A percentile compares a stretch with the other conserved stretches of the same genome.
These are phyloP conservation scores for Arenaria interpres DNA, from an alignment of 2,113 vertebrate genomes.

Conservation along the genomic window DNA sequence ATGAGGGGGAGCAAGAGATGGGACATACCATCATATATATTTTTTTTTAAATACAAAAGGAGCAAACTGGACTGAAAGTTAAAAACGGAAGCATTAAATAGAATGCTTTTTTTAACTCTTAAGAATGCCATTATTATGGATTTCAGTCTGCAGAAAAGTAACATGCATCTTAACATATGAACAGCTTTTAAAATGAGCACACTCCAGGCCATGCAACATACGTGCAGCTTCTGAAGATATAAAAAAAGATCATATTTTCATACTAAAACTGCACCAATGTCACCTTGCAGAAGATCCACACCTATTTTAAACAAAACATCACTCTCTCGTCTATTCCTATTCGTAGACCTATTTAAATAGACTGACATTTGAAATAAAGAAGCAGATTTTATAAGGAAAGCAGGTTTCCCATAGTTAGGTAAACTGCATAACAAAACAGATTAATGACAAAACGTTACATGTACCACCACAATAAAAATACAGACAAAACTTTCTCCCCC, in stretches of 20 bases:
- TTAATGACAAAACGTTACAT: not conserved
- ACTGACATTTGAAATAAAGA: slow-evolving; percentile 33
- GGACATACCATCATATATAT: slow-evolving; percentile 49
- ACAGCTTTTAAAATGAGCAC: slow-evolving; percentile 50
- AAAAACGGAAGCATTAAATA: slow-evolving; percentile 36
- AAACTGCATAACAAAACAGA: not conserved
- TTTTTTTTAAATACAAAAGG: slow-evolving; percentile 12
- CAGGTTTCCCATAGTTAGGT: not conserved
- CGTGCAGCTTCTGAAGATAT: slow-evolving; percentile 46
- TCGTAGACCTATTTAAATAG: not conserved
- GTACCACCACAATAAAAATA: not conserved
- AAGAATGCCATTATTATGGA: not conserved
- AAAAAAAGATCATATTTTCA: slow-evolving; percentile 66
- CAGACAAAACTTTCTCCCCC: slow-evolving; percentile 28
- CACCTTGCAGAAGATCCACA: slow-evolving; percentile 71
- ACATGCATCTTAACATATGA: slow-evolving; percentile 21
- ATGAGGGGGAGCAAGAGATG: slow-evolving; percentile 45
- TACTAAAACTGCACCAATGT: slow-evolving; percentile 74
- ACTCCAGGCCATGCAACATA: slow-evolving; percentile 58
- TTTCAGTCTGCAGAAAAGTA: slow-evolving; percentile 15
- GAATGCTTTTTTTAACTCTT: slow-evolving; percentile 7
- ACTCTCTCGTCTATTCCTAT: slow-evolving; percentile 8
- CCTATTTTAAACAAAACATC: slow-evolving; percentile 43
- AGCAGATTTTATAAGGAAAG: slow-evolving; percentile 30
- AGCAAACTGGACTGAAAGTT: slow-evolving; percentile 21